Evolutionary conservation across 2,113 vertebrate species (phyloP).

Genomic region (Rhinopithecus roxellana): DNA sequence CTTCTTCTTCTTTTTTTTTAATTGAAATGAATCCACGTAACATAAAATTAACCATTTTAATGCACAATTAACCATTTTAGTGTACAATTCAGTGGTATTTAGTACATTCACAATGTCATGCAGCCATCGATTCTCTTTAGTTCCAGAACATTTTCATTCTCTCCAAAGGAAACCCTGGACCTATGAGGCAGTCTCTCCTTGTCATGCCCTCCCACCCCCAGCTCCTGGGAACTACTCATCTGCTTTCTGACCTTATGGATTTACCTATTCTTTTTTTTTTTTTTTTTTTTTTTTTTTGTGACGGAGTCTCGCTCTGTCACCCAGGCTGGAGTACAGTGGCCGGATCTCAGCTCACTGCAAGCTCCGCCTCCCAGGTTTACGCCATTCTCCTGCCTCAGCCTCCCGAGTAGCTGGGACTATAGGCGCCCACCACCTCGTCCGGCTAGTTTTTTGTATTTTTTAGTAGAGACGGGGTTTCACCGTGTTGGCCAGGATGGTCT

Average conservation of each 20-base stretch:
- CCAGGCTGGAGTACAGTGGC: too few relatives aligned
- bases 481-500: too few relatives aligned
- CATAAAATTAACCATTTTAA: not conserved
- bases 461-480: too few relatives aligned
- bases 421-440: rapidly evolving
- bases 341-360: rapidly evolving
- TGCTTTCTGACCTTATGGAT: not conserved
- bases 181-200: not conserved
- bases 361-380: too few relatives aligned
- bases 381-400: too few relatives aligned
- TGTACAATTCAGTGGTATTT: not conserved
- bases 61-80: not conserved
- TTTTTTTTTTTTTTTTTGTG: too few relatives aligned
- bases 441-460: too few relatives aligned
- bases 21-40: too few relatives aligned
- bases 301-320: rapidly evolving
- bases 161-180: not conserved
- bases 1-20: not conserved
- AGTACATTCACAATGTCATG: not conserved
- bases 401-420: too few relatives aligned
- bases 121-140: rapidly evolving
- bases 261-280: too few relatives aligned
- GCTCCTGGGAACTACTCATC: not conserved
- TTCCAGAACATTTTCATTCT: not conserved
- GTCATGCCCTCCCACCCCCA: rapidly evolving